Conservation (phyloP, 2,888 invertebrate genomes). For the Ochropacha duplaris region DNA sequence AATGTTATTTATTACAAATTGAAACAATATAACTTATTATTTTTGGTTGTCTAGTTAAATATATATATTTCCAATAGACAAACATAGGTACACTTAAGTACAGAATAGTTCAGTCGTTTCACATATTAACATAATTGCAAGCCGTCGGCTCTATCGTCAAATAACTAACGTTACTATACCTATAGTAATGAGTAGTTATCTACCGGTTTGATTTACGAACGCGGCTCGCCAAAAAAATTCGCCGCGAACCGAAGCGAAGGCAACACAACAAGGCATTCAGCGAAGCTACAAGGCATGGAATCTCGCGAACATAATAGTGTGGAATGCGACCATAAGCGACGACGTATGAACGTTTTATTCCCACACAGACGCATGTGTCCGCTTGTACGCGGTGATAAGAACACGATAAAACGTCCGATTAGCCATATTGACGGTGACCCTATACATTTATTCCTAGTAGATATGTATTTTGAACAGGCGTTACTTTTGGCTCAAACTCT, state of each 20-base stretch:
- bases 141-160: background rate
- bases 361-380: conserved; percentile 41
- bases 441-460: conserved; percentile 37
- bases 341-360: conserved; percentile 38
- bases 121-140: background rate
- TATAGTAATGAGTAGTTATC: conserved; percentile 52
- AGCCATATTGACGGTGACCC: conserved; percentile 66
- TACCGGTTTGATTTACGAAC: conserved; percentile 76
- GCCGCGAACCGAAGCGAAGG: conserved; percentile 63
- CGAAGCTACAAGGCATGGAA: conserved; percentile 58
- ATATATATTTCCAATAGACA: too few relatives aligned
- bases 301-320: conserved; percentile 73
- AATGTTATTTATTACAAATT: background rate
- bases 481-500: background rate
- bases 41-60: background rate
- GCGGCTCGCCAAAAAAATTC: conserved; percentile 74
- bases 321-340: conserved; percentile 65
- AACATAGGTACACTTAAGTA: background rate
- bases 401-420: conserved; percentile 75
- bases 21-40: background rate
- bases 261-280: conserved; percentile 38
- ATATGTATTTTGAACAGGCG: background rate
- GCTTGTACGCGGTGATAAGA: conserved; percentile 62
- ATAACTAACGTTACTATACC: conserved; percentile 8
- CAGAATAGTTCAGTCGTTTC: background rate